Conservation (phyloP, 2,113 vertebrate genomes). For the Gymnarchus niloticus region DNA sequence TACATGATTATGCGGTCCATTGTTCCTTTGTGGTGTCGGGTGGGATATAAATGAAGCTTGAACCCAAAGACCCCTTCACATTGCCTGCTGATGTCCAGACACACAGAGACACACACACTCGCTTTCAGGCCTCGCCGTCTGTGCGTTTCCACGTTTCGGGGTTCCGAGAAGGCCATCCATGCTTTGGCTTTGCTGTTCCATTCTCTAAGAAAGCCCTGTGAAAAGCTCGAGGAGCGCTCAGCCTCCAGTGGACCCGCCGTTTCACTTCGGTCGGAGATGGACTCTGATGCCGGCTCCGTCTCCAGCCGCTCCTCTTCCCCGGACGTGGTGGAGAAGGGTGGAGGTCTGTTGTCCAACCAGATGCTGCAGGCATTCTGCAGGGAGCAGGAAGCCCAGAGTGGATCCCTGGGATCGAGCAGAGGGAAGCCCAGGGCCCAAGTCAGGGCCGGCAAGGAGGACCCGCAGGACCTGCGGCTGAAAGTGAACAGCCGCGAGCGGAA, state of each 20-base stretch:
- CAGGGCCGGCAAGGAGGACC: conserved; percentile 51
- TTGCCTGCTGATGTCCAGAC: neutral
- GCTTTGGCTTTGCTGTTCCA: no score
- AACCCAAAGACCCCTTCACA: conserved; percentile 31
- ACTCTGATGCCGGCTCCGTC: conserved; percentile 64
- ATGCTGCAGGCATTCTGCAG: conserved; percentile 62
- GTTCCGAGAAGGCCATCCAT: no score
- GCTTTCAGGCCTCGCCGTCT: neutral
- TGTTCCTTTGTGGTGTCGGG: conserved; percentile 67
- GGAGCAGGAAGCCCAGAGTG: conserved; percentile 35
- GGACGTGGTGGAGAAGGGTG: conserved; percentile 62
- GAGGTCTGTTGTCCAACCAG: conserved; percentile 60
- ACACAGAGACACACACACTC: neutral
- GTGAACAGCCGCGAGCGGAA: conserved; percentile 75
- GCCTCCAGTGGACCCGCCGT: neutral
- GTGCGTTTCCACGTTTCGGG: neutral
- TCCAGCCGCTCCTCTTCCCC: conserved; percentile 71
- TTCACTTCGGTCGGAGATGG: conserved; percentile 46
- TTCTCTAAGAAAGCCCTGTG: neutral
- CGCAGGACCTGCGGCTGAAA: conserved; percentile 69
- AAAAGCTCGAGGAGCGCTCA: neutral
- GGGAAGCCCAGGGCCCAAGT: conserved; percentile 43
- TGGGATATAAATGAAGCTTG: conserved; percentile 61
- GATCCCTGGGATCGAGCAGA: neutral
- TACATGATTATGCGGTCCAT: conserved; percentile 69